Evolutionary conservation across 2,888 invertebrate genomes (phyloP), one percentile per base, ranked within the genome.

Genomic region (Xestia xanthographa): DNA sequence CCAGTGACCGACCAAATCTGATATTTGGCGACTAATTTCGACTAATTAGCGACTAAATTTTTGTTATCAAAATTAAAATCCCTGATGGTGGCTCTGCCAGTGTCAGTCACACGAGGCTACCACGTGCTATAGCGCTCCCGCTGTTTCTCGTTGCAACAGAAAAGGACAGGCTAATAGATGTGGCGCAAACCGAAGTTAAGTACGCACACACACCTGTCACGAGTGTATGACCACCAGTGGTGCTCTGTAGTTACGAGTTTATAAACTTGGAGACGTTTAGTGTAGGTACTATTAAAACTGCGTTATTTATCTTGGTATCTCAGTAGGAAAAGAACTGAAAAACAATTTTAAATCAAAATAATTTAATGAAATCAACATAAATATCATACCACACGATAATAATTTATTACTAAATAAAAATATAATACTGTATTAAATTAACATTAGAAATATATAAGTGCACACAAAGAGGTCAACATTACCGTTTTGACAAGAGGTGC

Each of bases 371-470:
- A 77, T 86, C 72, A 88, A 88, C 85, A 83, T 87, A 87, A 87
- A 87, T 87, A 88, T 87, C 82, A 86, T 88, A 87, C 80, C 87
- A 86, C 81, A 85, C 82, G 85, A 84, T 82, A 87, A 77, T 81
- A 80, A 80, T 85, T 82, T 82, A 82, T 71, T 66, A 63, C n/a
- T 63, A 77, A 82, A 80, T 79, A 38, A 84, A 78, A 82, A 84
- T 86, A 83, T 86, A 86, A 88, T 86, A 88, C 86, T 88, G 83
- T 84, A 86, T 87, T 84, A 86, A 90, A 85, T 82, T 83, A 90
- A 87, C 72, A 85, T 86, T 87, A 86, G 77, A 83, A 84, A 71
- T 79, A 78, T 26, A 26, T 58, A 29, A 53, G 86, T 87, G 87
- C 86, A 80, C 77, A 77, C 50, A 48, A 72, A 50, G 48, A 69